Conservation (phyloP, 2,797 vertebrate species). For the Hydrolagus colliei region DNA sequence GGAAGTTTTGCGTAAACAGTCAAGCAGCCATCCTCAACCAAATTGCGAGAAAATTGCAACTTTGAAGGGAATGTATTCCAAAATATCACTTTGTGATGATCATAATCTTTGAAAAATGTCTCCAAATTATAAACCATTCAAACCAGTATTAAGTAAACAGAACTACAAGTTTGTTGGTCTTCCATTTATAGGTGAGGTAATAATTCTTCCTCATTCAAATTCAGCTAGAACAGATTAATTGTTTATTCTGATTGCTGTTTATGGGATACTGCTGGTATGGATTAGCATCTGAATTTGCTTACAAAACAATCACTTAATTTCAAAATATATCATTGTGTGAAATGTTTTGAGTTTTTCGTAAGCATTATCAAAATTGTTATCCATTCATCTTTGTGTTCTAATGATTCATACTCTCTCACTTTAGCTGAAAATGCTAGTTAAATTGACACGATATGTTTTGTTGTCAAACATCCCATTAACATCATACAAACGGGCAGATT, state of each 20-base stretch:
- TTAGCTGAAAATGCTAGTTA: too few relatives aligned
- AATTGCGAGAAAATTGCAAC: neutral
- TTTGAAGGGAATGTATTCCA: neutral
- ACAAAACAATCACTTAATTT: neutral
- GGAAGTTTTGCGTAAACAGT: slow-evolving; percentile 50
- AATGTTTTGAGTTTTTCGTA: too few relatives aligned
- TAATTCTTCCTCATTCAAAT: too few relatives aligned
- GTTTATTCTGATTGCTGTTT: neutral
- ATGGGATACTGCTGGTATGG: neutral
- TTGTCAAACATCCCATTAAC: too few relatives aligned
- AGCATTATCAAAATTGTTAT: too few relatives aligned
- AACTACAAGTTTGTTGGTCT: neutral
- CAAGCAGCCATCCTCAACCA: neutral
- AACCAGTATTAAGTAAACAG: neutral
- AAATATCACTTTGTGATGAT: neutral
- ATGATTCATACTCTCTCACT: too few relatives aligned
- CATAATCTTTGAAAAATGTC: neutral
- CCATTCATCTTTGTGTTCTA: too few relatives aligned
- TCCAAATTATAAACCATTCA: neutral
- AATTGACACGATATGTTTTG: too few relatives aligned
- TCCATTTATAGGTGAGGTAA: neutral
- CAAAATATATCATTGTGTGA: neutral
- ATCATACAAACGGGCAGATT: too few relatives aligned
- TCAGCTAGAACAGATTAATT: too few relatives aligned
- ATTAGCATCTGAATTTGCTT: neutral